Evolutionary conservation across 2,888 invertebrate genomes (phyloP), one percentile per base, ranked within the genome.

Genomic region (Stratiomys singularior): DNA sequence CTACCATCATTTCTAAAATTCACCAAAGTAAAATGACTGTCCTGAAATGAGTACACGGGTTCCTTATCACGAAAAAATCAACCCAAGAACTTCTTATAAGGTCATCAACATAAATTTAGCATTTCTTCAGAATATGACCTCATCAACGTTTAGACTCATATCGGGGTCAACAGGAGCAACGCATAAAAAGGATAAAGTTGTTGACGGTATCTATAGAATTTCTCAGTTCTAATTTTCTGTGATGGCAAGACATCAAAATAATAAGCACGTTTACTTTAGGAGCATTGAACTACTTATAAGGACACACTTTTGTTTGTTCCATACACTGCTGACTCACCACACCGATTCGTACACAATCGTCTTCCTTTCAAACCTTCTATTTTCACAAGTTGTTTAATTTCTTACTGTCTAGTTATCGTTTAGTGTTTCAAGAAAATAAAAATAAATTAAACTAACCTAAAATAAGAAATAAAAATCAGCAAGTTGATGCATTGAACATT

Each of bases 401-500:
- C 7, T 23, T 60, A 60, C 23, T 60, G 11, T 25, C 4, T 5
- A 60, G 13, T 7, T 21, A 23, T 3, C 23, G 60, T 21, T 25
- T 7, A 60, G 11, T 60, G 56, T 60, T 60, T 11, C 21, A 60
- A 13, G 7, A 60, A 60, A 60, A 18, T 11, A 25, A 52, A 5
- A 5, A 5, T 11, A 25, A 15, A 1, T 7, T 21, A 60, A 60
- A 11, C 7, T 11, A 60, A 60, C 7, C 25, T 28, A 64, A 18
- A 64, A 64, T 64, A 30, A 30, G 25, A 15, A n/a, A 27, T 64
- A 64, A 28, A 37, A 37, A 37, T 9, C 27, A 64, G 25, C 64
- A 64, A 64, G 64, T 64, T 28, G 64, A 64, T 27, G 13, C 27
- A 28, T 64, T 64, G 64, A 64, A 18, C 64, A 23, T 64, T 64